These are phyloP conservation scores for Aplidium turbinatum DNA, from an alignment of 23 tunicate genomes.

Conservation along the genomic window DNA sequence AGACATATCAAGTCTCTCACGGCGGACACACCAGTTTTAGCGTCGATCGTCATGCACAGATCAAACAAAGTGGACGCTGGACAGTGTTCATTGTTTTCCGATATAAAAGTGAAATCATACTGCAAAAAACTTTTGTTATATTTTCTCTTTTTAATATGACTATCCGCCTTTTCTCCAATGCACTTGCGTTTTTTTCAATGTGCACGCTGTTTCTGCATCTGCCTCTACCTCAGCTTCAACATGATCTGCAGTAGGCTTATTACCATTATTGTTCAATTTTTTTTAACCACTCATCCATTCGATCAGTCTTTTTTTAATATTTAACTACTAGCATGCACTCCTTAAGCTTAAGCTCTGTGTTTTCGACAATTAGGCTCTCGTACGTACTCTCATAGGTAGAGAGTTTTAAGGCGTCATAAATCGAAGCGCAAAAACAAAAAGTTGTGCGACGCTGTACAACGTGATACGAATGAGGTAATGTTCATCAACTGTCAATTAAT, in stretches of 20 bases:
- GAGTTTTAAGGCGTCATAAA: conserved; percentile 21
- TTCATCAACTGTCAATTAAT: conserved; percentile 26
- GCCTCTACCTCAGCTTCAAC: conserved; percentile 37
- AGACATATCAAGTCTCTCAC: too few species aligned
- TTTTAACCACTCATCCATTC: conserved; percentile 39
- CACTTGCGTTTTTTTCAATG: conserved; percentile 35
- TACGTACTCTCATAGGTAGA: conserved; percentile 2
- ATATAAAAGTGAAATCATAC: conserved; percentile 35
- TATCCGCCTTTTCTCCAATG: conserved; percentile 24
- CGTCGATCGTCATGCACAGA: too few species aligned
- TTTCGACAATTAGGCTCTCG: conserved; percentile 1
- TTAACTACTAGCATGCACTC: conserved; percentile 3
- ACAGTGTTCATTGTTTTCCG: conserved; percentile 54
- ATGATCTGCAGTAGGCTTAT: conserved; percentile 45
- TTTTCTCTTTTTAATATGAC: conserved; percentile 34
- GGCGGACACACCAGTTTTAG: too few species aligned
- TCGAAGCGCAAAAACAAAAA: conserved; percentile 16
- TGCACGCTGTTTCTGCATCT: conserved; percentile 20
- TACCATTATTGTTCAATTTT: conserved; percentile 19
- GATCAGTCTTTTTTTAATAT: neutral
- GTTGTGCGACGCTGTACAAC: conserved; percentile 4
- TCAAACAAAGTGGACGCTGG: conserved; percentile 67
- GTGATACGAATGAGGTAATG: conserved; percentile 27
- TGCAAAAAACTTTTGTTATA: conserved; percentile 56
- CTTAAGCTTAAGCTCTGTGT: conserved; percentile 4